Conservation (phyloP, 2,797 vertebrate species). For the Cheirogaleus major region DNA sequence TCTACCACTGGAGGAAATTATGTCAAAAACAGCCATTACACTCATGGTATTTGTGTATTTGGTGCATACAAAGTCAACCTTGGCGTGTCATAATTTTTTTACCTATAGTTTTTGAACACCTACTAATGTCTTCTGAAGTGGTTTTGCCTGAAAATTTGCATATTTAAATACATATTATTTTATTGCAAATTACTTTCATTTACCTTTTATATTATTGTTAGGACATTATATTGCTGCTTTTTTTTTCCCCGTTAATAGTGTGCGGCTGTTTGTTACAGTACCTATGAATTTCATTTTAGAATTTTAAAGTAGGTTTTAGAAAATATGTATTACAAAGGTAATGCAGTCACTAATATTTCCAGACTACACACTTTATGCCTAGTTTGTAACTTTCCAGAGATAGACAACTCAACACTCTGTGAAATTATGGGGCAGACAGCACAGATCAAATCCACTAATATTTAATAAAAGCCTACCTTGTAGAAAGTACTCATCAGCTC, state of each 20-base stretch:
- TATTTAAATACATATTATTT: slow-evolving; percentile 2
- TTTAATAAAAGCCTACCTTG: not conserved
- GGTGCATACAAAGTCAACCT: not conserved
- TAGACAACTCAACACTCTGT: not conserved
- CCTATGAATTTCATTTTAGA: slow-evolving; percentile 33
- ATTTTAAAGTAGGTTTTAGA: slow-evolving; percentile 26
- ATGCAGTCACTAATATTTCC: slow-evolving; percentile 1
- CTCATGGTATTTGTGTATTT: not conserved
- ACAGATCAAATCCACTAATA: slow-evolving; percentile 25
- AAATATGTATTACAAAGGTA: slow-evolving; percentile 1
- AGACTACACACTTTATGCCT: slow-evolving; percentile 17
- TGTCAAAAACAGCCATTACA: not conserved
- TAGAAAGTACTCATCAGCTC: not conserved
- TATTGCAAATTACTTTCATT: slow-evolving; percentile 14
- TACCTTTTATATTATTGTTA: slow-evolving; percentile 10
- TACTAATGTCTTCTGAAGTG: not conserved
- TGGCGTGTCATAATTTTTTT: not conserved
- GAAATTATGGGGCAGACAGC: not conserved
- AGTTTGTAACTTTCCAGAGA: not conserved
- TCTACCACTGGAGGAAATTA: not conserved
- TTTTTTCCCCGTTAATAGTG: not conserved
- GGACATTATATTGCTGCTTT: not conserved
- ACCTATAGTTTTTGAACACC: not conserved
- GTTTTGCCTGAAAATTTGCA: not conserved
- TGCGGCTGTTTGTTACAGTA: not conserved